phyloP scores from a whole-genome alignment of 2,797 vertebrate species.

The Malacoraja senta region DNA sequence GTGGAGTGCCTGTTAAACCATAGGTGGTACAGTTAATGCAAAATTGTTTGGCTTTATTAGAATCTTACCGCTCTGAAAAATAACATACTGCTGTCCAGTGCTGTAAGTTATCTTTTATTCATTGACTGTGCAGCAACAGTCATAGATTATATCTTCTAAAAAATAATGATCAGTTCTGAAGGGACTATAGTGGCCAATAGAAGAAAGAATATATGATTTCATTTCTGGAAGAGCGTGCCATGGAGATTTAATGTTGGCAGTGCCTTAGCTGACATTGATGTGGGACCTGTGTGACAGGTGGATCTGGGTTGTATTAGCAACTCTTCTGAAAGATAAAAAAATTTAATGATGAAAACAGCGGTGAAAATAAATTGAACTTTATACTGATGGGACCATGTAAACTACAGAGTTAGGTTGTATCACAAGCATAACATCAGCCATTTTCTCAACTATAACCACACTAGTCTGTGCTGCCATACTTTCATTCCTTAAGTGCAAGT shows the following conservation, averaged over 20 bases:
- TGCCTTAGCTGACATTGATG: background rate
- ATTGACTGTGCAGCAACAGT: background rate
- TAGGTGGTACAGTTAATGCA: conserved; percentile 3
- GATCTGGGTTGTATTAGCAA: background rate
- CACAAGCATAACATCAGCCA: no score
- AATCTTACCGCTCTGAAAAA: background rate
- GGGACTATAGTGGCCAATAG: background rate
- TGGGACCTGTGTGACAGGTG: background rate
- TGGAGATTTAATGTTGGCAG: background rate
- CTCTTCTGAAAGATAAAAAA: background rate
- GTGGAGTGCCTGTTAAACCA: background rate
- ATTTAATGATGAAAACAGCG: background rate
- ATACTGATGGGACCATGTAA: no score
- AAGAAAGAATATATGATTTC: background rate
- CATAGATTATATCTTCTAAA: background rate
- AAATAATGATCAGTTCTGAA: background rate
- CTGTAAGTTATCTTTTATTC: background rate
- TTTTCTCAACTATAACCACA: no score
- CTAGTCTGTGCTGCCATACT: no score
- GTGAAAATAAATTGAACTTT: no score
- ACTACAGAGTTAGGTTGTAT: no score
- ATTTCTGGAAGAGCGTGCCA: background rate
- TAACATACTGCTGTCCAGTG: background rate
- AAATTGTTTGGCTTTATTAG: background rate
- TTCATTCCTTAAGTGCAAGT: background rate